Conservation (phyloP, 2,888 invertebrate genomes). For the Pyrocoelia pectoralis region DNA sequence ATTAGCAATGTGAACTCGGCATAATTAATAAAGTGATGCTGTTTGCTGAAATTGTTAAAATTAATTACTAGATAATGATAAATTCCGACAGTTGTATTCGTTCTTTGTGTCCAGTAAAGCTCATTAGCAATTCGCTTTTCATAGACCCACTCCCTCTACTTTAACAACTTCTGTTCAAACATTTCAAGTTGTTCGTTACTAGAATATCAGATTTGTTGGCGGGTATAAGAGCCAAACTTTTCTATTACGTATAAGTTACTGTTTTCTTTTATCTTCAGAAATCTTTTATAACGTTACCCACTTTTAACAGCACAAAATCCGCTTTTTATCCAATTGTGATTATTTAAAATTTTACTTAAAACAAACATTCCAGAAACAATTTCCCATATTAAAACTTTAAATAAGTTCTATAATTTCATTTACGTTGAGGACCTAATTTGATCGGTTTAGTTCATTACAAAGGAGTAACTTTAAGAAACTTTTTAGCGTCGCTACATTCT, state of each 20-base stretch:
- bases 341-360: neutral
- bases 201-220: no score
- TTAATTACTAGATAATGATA: neutral
- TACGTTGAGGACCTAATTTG: conserved; percentile 16
- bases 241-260: no score
- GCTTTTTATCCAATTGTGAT: neutral
- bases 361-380: conserved; percentile 12
- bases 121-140: neutral
- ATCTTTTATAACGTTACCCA: no score
- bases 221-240: no score
- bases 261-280: no score
- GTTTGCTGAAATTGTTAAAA: neutral
- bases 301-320: neutral
- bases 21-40: no score
- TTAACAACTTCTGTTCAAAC: neutral
- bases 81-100: neutral
- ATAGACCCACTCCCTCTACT: neutral
- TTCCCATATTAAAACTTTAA: conserved; percentile 24
- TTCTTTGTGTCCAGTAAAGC: neutral
- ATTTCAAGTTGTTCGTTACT: no score
- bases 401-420: conserved; percentile 22
- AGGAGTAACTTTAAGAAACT: conserved; percentile 3
- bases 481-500: conserved; percentile 13
- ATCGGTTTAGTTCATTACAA: conserved; percentile 23
- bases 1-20: no score